Percentiles rank a stretch among this genome's conserved stretches.
Conservation (phyloP, 2,113 vertebrate species). For the Electrona antarctica region DNA sequence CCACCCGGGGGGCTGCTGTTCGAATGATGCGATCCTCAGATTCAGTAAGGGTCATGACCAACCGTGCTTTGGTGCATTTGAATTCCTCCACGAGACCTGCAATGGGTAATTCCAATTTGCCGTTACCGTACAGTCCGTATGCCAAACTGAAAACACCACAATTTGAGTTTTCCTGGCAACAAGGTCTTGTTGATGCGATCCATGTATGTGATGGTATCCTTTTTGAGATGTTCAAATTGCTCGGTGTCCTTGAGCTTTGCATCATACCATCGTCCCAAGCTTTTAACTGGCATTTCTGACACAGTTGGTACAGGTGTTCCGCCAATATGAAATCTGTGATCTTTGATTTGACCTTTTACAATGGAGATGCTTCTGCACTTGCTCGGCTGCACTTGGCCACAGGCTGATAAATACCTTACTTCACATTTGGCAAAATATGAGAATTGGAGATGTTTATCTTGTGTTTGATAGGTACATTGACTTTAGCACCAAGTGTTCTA, state of each 20-base stretch:
- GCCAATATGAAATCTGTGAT: constrained; percentile 13
- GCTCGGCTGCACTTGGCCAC: constrained; percentile 14
- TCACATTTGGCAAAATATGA: no score
- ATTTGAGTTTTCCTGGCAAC: constrained; percentile 11
- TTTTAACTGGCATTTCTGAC: constrained; percentile 18
- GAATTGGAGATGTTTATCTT: no score
- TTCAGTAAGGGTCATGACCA: no score
- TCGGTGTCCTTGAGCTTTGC: constrained; percentile 11
- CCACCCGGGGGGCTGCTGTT: no score
- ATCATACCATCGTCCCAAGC: constrained; percentile 3
- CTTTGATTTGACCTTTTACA: constrained; percentile 8
- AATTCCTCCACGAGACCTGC: not conserved
- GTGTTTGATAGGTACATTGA: no score
- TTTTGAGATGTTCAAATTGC: constrained; percentile 12
- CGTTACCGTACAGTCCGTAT: not conserved
- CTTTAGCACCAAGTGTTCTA: no score
- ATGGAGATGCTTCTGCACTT: constrained; percentile 23
- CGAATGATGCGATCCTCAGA: no score
- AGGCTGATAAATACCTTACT: no score
- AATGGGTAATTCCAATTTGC: not conserved
- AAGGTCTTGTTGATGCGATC: constrained; percentile 6
- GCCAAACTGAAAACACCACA: constrained; percentile 14
- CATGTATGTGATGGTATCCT: constrained; percentile 7
- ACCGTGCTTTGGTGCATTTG: not conserved
- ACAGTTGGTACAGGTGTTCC: constrained; percentile 6